A percentile compares a stretch with the other conserved stretches of the same genome.
These are phyloP conservation scores for Pavo muticus DNA, from an alignment of 2,113 vertebrate species.

Conservation along the genomic window DNA sequence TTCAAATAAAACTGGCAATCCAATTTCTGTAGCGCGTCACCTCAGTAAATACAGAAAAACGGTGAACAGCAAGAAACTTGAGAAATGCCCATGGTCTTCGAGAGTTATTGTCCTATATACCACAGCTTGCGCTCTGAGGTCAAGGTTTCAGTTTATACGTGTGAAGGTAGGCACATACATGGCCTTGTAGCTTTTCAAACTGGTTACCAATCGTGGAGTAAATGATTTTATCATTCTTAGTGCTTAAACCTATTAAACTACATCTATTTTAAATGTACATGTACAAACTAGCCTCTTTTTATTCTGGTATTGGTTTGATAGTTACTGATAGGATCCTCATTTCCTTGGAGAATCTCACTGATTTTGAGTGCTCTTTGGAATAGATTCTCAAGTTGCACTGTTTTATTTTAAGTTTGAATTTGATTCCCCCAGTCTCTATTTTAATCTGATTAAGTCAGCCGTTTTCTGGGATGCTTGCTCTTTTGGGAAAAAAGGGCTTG, in stretches of 20 bases:
- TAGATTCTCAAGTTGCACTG: background rate
- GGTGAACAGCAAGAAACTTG: background rate
- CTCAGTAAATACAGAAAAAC: background rate
- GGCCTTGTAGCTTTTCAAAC: background rate
- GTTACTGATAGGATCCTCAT: background rate
- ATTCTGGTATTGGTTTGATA: background rate
- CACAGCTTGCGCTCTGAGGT: background rate
- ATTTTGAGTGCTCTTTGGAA: background rate
- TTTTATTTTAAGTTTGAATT: background rate
- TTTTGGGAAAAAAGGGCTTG: rapidly evolving
- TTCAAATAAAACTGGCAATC: background rate
- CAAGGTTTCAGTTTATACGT: background rate
- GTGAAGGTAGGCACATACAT: background rate
- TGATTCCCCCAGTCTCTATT: background rate
- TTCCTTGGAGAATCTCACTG: background rate
- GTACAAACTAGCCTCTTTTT: background rate
- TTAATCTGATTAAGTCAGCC: background rate
- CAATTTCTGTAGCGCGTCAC: background rate
- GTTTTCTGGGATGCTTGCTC: background rate
- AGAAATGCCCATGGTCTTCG: background rate
- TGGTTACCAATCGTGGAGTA: background rate
- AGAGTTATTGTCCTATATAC: background rate
- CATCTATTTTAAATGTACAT: background rate
- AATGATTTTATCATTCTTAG: background rate
- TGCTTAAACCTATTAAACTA: background rate